Conservation (phyloP, 2,888 invertebrate genomes). For the Onchidella celtica region DNA sequence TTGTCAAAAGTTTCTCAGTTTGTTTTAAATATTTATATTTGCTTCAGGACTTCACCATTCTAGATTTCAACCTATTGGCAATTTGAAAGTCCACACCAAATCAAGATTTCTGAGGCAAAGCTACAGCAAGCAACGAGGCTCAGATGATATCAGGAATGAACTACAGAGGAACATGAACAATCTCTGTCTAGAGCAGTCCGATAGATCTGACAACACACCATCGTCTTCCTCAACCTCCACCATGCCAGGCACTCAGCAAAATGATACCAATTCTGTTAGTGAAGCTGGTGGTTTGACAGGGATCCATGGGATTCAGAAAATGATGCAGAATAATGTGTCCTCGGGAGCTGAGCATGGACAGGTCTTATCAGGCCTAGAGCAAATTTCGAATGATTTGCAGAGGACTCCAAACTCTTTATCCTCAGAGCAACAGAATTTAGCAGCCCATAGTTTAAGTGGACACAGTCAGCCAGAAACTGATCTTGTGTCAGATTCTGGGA, state of each 20-base stretch:
- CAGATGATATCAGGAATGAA: background rate
- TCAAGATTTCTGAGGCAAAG: slow-evolving; percentile 37
- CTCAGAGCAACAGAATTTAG: background rate
- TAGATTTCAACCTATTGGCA: slow-evolving; percentile 18
- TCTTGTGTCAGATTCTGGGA: background rate
- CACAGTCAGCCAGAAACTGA: background rate
- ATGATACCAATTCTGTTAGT: background rate
- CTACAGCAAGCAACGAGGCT: slow-evolving; percentile 1
- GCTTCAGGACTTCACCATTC: slow-evolving; percentile 10
- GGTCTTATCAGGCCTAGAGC: background rate
- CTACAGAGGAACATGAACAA: slow-evolving; percentile 18
- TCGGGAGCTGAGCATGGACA: background rate
- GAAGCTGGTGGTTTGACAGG: background rate
- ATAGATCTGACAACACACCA: background rate
- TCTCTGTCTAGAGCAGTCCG: slow-evolving; percentile 1
- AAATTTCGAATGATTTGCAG: background rate
- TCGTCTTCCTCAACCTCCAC: background rate
- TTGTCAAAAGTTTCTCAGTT: too few relatives aligned
- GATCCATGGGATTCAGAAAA: background rate
- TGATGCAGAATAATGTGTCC: background rate
- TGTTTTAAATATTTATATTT: background rate
- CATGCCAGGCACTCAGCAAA: background rate
- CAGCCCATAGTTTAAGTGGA: background rate
- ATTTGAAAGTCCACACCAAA: background rate
- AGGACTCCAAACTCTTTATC: background rate